These are phyloP conservation scores for Falco biarmicus DNA, from an alignment of 2,797 vertebrate genomes.

Conservation along the genomic window DNA sequence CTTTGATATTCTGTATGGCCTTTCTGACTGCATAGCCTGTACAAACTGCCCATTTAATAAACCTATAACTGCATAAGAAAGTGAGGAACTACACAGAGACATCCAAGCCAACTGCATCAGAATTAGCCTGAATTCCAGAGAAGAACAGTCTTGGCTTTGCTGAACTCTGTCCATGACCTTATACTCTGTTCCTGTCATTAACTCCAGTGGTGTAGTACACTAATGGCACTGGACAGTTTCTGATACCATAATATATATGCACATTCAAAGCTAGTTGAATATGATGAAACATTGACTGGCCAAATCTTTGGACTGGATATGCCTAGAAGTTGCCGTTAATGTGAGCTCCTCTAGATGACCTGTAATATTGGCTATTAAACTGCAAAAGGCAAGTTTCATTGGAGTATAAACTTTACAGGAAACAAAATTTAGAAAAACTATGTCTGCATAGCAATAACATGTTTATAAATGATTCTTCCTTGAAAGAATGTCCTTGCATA, in stretches of 20 bases:
- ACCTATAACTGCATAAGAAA: not conserved
- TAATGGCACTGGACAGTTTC: not conserved
- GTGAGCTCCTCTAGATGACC: not conserved
- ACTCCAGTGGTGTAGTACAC: not conserved
- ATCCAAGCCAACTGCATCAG: not conserved
- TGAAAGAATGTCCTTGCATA: not conserved
- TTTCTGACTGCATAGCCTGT: not conserved
- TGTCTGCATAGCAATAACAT: not conserved
- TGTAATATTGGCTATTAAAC: not conserved
- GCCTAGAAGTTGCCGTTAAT: not conserved
- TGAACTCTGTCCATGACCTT: not conserved
- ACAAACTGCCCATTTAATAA: not conserved
- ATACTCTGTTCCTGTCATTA: not conserved
- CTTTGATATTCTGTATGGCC: not conserved
- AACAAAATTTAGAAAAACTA: not conserved
- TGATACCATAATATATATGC: not conserved
- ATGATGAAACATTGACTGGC: not conserved
- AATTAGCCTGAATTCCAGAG: not conserved
- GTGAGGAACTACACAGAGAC: not conserved
- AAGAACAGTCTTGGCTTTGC: not conserved
- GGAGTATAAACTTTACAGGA: not conserved
- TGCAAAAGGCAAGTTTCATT: not conserved
- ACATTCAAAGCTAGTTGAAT: not conserved
- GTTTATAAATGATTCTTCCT: not conserved
- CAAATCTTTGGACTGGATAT: not conserved